phyloP scores from a whole-genome alignment of 2,797 vertebrate species.

The Enteromius thamalakanensis region DNA sequence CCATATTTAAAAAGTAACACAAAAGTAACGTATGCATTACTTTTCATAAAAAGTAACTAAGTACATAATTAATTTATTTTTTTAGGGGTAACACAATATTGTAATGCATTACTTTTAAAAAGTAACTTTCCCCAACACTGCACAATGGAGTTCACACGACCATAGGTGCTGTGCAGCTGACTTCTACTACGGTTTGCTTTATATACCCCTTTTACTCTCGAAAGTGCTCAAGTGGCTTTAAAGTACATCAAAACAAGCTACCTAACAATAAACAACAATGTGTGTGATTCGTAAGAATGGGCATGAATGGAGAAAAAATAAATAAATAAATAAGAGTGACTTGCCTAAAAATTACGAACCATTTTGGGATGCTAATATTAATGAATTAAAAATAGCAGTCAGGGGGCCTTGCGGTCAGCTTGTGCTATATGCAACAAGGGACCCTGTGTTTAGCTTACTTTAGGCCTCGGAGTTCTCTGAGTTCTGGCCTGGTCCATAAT shows the following conservation, averaged over 20 bases:
- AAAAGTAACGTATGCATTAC: no score
- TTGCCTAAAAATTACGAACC: neutral
- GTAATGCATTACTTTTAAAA: no score
- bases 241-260: neutral
- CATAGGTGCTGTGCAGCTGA: no score
- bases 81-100: no score
- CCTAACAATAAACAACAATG: neutral
- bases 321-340: neutral
- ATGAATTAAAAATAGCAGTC: conserved; percentile 13
- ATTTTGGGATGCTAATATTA: neutral
- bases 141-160: neutral
- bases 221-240: neutral
- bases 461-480: neutral
- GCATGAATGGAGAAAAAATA: neutral
- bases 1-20: no score
- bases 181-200: neutral
- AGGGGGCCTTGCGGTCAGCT: neutral
- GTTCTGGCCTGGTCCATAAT: neutral
- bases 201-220: neutral
- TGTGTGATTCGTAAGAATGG: neutral
- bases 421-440: neutral
- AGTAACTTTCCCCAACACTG: no score
- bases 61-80: no score
- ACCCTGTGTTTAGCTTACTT: neutral
- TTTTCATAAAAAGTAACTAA: no score